A percentile compares a stretch with the other conserved stretches of the same genome.
Conservation (phyloP, 2,113 vertebrate species). For the Apodemus sylvaticus region DNA sequence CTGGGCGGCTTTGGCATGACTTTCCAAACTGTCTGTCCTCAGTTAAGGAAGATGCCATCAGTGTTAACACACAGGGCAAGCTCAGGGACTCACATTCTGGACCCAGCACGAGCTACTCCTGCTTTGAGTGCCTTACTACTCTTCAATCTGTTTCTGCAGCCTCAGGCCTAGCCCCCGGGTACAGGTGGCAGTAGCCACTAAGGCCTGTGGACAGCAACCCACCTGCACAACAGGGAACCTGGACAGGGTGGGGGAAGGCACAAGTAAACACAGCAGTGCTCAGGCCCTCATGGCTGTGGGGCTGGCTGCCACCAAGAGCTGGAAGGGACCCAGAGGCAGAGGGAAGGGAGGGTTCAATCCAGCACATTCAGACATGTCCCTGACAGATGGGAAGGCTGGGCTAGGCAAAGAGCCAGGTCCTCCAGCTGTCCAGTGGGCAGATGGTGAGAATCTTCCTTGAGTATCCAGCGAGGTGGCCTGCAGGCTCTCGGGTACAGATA, state of each 20-base stretch:
- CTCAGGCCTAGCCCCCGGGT: neutral
- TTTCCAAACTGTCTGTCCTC: neutral
- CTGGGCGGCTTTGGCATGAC: neutral
- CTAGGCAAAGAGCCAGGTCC: slow-evolving; percentile 78
- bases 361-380: slow-evolving; percentile 79
- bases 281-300: slow-evolving; percentile 51
- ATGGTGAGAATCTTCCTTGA: slow-evolving; percentile 82
- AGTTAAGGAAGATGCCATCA: neutral
- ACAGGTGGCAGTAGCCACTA: slow-evolving; percentile 67
- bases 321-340: slow-evolving; percentile 53
- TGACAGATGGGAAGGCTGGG: slow-evolving; percentile 78
- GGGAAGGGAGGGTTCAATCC: slow-evolving; percentile 76
- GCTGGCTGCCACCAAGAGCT: slow-evolving; percentile 80
- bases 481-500: slow-evolving; percentile 56
- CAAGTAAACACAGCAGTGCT: slow-evolving; percentile 84
- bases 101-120: neutral
- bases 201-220: slow-evolving; percentile 79
- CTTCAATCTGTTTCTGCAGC: slow-evolving; percentile 11
- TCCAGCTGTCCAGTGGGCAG: slow-evolving; percentile 82
- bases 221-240: slow-evolving; percentile 77
- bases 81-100: neutral
- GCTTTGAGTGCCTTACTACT: neutral
- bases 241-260: slow-evolving; percentile 84
- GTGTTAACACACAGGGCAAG: neutral
- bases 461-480: slow-evolving; percentile 57